Evolutionary conservation across 2,797 vertebrate species (phyloP).

Genomic region (Poliocrania exsul): DNA sequence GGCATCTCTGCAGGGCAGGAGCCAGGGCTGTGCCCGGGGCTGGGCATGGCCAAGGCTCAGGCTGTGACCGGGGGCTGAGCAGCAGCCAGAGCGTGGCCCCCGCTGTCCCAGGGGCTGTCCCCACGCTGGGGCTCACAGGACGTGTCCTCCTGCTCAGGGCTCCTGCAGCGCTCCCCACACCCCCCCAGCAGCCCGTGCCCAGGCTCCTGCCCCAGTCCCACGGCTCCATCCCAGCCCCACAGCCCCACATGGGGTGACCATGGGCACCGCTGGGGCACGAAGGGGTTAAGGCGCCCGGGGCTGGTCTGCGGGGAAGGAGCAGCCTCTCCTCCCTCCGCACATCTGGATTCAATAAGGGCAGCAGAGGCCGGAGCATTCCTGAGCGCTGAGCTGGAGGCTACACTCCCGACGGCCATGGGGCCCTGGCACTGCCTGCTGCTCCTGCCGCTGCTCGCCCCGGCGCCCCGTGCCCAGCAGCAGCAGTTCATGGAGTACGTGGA

Average conservation of each 20-base stretch:
- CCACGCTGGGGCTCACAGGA: background rate
- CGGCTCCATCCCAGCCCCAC: background rate
- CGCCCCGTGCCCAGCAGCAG: conserved; percentile 81
- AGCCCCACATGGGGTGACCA: rapidly evolving
- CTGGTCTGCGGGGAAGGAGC: background rate
- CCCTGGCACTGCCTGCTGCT: conserved; percentile 76
- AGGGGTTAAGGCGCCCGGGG: conserved; percentile 52
- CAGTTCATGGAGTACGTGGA: conserved; percentile 95
- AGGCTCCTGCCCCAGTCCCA: background rate
- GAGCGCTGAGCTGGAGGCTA: conserved; percentile 77
- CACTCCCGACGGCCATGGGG: conserved; percentile 67
- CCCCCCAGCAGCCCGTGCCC: background rate
- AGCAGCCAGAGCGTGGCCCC: no score
- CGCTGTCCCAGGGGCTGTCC: background rate
- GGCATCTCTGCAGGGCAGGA: background rate
- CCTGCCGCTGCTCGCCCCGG: conserved; percentile 72
- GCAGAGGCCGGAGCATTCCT: conserved; percentile 77
- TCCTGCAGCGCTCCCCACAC: rapidly evolving
- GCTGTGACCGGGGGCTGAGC: no score
- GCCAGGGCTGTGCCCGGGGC: background rate
- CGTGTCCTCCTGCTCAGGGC: rapidly evolving
- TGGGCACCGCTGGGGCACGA: background rate
- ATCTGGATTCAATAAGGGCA: conserved; percentile 73
- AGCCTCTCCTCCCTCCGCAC: conserved; percentile 40
- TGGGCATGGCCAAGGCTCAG: no score